Base-by-base conservation (phyloP, 2,113 vertebrate genomes). In the Hippopotamus amphibius region DNA sequence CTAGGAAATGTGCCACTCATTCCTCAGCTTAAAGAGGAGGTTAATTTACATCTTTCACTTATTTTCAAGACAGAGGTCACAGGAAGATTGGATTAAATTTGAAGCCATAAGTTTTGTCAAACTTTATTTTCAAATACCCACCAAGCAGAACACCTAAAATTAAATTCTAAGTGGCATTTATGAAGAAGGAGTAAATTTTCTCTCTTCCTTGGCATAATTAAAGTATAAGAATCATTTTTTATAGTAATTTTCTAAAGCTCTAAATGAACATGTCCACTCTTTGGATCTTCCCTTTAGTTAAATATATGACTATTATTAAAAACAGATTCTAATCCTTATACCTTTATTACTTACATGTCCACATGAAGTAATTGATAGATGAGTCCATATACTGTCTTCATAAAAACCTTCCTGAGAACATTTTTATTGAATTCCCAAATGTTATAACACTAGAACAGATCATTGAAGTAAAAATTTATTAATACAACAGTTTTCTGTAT, bases 261-360 rank as follows among this genome's bases (percentile, higher is more conserved):
- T 96, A 98, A 98, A 98, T 98, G 98, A 98, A 98, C 96, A 97
- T 98, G 79, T 97, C 95, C 90, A 24, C 69, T 97, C 92, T 97
- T 92, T 96, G 72, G 93, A 76, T 87, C 65, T 96, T 97, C 86
- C 96, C 43, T 88, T 97, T 88, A 63, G 79, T 96, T 96, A 98
- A 98, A 98, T 98, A 98, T 98, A 98, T 97, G 88, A 79, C 77
- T 96, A 93, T 98, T 98, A 98, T 98, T 98, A 98, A 98, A 98
- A 97, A 97, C 77, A 98, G 96, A 98, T 98, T 98, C 95, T 97
- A 96, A 97, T 95, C 59, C 92, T 98, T 98, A 97, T 86, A 94
- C 98, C 87, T 98, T 98, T 98, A 98, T 98, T 98, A 98, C 97
- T 96, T 93, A 77, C 94, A 98, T 86, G 96, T 96, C 94, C 93